Evolutionary conservation across 1,140 invertebrate genomes (phyloP), one percentile per base, ranked within the genome.

Genomic region (Temnothorax longispinosus): DNA sequence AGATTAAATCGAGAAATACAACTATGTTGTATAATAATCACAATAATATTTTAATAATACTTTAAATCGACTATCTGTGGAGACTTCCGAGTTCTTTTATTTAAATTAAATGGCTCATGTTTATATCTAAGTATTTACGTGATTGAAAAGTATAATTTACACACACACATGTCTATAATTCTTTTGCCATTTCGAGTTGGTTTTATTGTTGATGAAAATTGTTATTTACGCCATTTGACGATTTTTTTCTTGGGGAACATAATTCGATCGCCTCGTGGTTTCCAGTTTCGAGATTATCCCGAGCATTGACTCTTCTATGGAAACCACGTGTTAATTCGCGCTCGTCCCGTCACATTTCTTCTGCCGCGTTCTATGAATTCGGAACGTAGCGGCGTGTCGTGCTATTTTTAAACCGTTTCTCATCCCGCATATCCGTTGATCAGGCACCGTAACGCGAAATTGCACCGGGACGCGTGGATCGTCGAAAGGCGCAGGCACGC

Each of bases 321-420:
- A 74, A 35, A 58, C 41, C 41, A 75, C 67, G 80, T 62, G 69
- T 44, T 84, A 84, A 50, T 60, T 75, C 41, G 15, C 21, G 7
- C 4, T 18, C 38, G 13, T 47, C 41, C 64, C 32, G 50, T 71
- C 77, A 71, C 77, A 13, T 71, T 71, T 81, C 47, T 81, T 71
- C 35, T n/a, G 67, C 15, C 35, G 21, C 54, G 41, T 74, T 60
- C 21, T 18, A 44, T 56, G 54, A 82, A 82, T 58, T 74, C 67
- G 27, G 15, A 41, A 72, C 41, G 67, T 69, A 52, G 18, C 18
- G 3, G 67, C 38, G 52, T 32, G 67, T 69, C 35, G 21, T 10
- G 80, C 4, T 84, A 75, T 74, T 84, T 84, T 84, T 84, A 74
- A n/a, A 5, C 10, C 10, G 7, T 41, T 74, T 84, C 41, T 50